Evolutionary conservation across 37 sponge, comb jelly and placozoan genomes (phyloP), one percentile per base, ranked within the genome.

Genomic region (Cliona cf. orientalis): DNA sequence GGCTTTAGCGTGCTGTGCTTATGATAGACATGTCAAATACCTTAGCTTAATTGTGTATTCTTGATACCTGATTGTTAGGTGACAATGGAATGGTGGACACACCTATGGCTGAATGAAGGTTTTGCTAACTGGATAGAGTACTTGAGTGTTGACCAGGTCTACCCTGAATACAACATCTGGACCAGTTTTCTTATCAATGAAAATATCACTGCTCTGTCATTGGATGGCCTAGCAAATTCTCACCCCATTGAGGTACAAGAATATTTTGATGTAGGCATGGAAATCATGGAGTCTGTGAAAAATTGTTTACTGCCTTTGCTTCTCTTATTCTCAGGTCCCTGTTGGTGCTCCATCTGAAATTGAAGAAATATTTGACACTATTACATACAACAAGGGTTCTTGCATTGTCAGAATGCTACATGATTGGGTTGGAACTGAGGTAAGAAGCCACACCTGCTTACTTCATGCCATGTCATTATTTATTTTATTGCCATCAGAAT

Each of bases 41-140:
- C 7, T n/a, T 63, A 63, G 9, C 17, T 63, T 63, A 3, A 3
- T 66, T 31, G 28, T 22, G 66, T 28, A n/a, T 5, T 5, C 26
- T 29, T 74, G 42, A 46, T 44, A 71, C 3, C 14, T 81, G 41
- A 29, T 35, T 45, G 21, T 37, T 31, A 81, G 79, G 95, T 97
- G 43, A 95, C 93, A 73, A 97, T 97, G 98, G 92, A 95, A 65
- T 97, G 98, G 98, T 97, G 98, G 98, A 97, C 95, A 12, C 95
- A 97, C 55, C 86, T 95, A 36, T 97, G 98, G 98, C 89, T 97
- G 40, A 97, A 97, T 69, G 98, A 97, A 53, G 98, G 98, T 0
- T 97, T 97, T 82, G 98, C 98, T 49, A 76, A 93, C 46, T 97
- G 89, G 87, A 90, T 97, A n/a, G 98, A 97, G 81, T 97, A 83